Evolutionary conservation across 2,888 invertebrate species (phyloP).

Genomic region (Cheilosia pagana): DNA sequence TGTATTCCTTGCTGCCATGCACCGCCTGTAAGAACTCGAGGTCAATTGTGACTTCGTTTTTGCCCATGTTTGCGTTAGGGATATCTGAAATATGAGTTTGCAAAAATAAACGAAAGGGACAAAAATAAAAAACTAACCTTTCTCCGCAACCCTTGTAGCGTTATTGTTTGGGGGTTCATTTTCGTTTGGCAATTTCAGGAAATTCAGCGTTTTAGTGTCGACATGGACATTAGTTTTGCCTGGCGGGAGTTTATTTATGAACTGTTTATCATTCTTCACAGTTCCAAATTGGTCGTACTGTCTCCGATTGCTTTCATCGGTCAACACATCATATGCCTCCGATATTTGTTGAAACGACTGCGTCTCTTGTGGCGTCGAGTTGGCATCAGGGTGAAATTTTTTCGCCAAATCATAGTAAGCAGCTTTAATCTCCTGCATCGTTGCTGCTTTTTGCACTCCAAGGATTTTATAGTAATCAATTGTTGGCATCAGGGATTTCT

Average conservation of each 20-base stretch:
- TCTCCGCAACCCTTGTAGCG: neutral
- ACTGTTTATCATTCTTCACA: conserved; percentile 63
- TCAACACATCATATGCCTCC: conserved; percentile 96
- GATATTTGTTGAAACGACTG: conserved; percentile 92
- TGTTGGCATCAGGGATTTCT: neutral
- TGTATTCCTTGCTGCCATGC: conserved; percentile 79
- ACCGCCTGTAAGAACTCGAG: conserved; percentile 80
- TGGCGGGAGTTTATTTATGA: neutral
- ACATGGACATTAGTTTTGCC: neutral
- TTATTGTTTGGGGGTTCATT: neutral
- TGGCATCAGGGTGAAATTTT: conserved; percentile 81
- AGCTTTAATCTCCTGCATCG: conserved; percentile 79
- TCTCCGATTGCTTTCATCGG: conserved; percentile 93
- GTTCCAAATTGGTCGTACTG: conserved; percentile 81
- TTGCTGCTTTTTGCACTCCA: conserved; percentile 78
- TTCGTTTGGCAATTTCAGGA: conserved; percentile 3
- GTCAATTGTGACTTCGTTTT: conserved; percentile 77
- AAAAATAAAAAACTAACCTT: conserved; percentile 11
- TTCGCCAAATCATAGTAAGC: conserved; percentile 82
- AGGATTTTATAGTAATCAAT: conserved; percentile 81
- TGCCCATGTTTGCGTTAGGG: conserved; percentile 72
- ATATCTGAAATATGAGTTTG: conserved; percentile 74
- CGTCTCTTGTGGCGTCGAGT: conserved; percentile 77
- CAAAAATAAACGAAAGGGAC: neutral
- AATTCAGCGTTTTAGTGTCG: neutral